Base-by-base conservation (phyloP, 2,113 vertebrate species). In the Menura novaehollandiae region DNA sequence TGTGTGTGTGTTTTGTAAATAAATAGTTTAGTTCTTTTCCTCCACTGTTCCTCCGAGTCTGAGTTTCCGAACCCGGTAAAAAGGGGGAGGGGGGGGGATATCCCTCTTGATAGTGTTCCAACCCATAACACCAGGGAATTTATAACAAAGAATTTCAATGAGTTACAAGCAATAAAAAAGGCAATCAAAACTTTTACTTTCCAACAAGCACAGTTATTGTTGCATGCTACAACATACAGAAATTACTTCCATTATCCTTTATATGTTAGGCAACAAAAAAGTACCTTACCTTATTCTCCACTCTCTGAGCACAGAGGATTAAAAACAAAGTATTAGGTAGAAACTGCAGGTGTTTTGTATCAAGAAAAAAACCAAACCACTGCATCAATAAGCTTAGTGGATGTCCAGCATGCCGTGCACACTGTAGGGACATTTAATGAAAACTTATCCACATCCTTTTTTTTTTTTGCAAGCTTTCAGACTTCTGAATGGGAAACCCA, bases 231-330 rank as follows among this genome's bases (percentile, higher is more conserved):
- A 87, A 66, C 64, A 76, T 73, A 73, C n/a, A 91, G 58, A 93
- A 92, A 89, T 96, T 60, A 75, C 43, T 75, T 76, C 49, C n/a
- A 80, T 62, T 75, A 94, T 67, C 88, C 73, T 74, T 91, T 85
- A 67, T 73, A 85, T 14, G n/a, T 89, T 16, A 69, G 76, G 41
- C 49, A 88, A 77, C 24, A 85, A 79, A 81, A 81, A 94, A 95
- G 79, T 46, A 95, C 75, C 95, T 97, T 95, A 97, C 96, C 97
- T 96, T 93, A 87, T 69, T 78, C 91, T 62, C 92, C 90, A 84
- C 85, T 85, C 35, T 63, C 88, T 91, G 91, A 92, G 94, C 95
- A 91, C 47, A 67, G 33, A 97, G 56, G 21, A 96, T 94, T 87
- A 94, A 89, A 95, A 84, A 58, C 37, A 87, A 63, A 95, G 62